A percentile compares a stretch with the other conserved stretches of the same genome.
Evolutionary conservation across 2,888 invertebrate species (phyloP).

Genomic region (Elegia similella): DNA sequence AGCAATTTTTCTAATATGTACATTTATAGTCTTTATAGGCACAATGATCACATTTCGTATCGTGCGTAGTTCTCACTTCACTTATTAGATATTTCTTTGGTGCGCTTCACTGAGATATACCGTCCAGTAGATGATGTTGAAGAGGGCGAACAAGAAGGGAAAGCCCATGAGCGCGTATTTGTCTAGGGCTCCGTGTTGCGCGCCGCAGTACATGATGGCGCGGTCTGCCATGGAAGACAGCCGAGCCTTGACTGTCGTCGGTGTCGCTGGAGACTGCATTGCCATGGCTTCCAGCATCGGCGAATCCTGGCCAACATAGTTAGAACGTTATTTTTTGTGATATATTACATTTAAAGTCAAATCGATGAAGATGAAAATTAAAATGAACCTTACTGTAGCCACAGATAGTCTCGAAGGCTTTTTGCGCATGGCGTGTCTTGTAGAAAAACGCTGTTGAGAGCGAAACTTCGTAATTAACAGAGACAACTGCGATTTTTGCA

Average conservation of each 20-base stretch:
- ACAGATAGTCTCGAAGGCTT: too few relatives aligned
- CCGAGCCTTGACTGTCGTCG: conserved; percentile 47
- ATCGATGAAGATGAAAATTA: background rate
- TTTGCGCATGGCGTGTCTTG: too few relatives aligned
- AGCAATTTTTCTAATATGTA: conserved; percentile 69
- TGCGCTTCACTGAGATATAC: conserved; percentile 82
- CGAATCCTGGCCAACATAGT: conserved; percentile 58
- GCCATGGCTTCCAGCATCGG: conserved; percentile 70
- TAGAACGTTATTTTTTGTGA: background rate
- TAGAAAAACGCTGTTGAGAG: too few relatives aligned
- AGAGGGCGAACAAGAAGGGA: conserved; percentile 81
- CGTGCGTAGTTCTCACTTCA: conserved; percentile 37
- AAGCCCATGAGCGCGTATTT: conserved; percentile 83
- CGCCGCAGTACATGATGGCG: conserved; percentile 83
- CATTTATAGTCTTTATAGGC: conserved; percentile 48
- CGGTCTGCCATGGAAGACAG: conserved; percentile 71
- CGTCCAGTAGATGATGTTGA: conserved; percentile 83
- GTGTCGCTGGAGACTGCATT: conserved; percentile 53
- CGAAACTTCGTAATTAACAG: too few relatives aligned
- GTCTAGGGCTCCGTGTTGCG: conserved; percentile 82
- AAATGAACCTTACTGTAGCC: too few relatives aligned
- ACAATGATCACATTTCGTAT: conserved; percentile 36
- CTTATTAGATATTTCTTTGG: conserved; percentile 48
- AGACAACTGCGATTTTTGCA: too few relatives aligned
- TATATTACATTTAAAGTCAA: background rate